These are phyloP conservation scores for Sebastes itinus DNA, from an alignment of 2,797 vertebrate species.

Conservation along the genomic window DNA sequence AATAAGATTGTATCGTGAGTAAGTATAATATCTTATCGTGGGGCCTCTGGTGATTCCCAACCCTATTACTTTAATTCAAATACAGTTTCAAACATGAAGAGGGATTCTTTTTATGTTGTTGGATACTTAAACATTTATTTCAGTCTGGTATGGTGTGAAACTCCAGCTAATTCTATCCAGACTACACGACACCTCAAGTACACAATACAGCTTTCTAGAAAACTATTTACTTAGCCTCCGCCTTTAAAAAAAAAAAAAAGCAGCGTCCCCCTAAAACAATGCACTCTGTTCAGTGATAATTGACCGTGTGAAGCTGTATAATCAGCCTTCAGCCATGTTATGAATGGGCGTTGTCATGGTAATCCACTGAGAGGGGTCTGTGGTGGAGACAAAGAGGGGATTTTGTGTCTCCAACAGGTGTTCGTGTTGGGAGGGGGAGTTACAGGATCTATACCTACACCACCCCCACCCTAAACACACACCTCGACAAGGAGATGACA, in stretches of 20 bases:
- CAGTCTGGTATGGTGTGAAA: slow-evolving; percentile 1
- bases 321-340: slow-evolving; percentile 70
- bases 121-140: slow-evolving; percentile 10
- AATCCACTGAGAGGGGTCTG: slow-evolving; percentile 67
- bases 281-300: slow-evolving; percentile 62
- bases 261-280: slow-evolving; percentile 66
- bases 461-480: slow-evolving; percentile 25
- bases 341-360: slow-evolving; percentile 80
- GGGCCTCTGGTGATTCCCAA: too few species aligned
- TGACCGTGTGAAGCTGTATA: slow-evolving; percentile 71
- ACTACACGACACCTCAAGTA: slow-evolving; percentile 5
- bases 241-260: neutral
- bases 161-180: neutral
- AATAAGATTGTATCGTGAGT: too few species aligned
- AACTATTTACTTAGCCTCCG: slow-evolving; percentile 31
- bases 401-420: slow-evolving; percentile 84
- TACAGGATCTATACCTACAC: slow-evolving; percentile 54
- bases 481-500: slow-evolving; percentile 11
- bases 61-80: neutral
- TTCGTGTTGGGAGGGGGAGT: slow-evolving; percentile 63
- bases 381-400: slow-evolving; percentile 76
- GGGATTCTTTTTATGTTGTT: neutral
- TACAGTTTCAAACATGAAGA: neutral
- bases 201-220: slow-evolving; percentile 47
- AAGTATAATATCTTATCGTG: rapidly evolving